Evolutionary conservation across 1,140 invertebrate genomes (phyloP).

Genomic region (Ceratoteleas bidentatus): DNA sequence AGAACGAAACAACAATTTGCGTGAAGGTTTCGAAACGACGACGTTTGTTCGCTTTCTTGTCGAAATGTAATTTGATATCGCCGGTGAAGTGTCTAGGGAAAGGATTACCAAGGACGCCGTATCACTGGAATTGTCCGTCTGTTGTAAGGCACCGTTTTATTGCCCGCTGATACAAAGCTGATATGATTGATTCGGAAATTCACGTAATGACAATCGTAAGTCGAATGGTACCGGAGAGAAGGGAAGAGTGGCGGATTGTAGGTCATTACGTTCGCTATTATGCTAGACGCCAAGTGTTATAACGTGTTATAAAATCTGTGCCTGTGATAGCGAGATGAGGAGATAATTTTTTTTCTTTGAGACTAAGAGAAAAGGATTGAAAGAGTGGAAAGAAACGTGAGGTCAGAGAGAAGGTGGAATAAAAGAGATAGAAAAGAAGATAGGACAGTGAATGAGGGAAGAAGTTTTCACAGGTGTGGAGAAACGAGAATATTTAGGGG

Average conservation of each 20-base stretch:
- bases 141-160: slow-evolving; percentile 41
- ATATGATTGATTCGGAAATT: slow-evolving; percentile 19
- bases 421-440: too few relatives aligned
- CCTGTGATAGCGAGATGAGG: slow-evolving; percentile 69
- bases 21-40: neutral
- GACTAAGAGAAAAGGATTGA: neutral
- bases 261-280: slow-evolving; percentile 45
- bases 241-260: slow-evolving; percentile 24
- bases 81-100: slow-evolving; percentile 1
- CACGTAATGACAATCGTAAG: slow-evolving; percentile 32
- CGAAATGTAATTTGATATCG: neutral
- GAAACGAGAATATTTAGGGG: too few relatives aligned
- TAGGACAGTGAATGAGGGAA: too few relatives aligned
- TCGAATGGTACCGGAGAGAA: slow-evolving; percentile 14
- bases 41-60: neutral
- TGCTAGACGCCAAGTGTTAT: slow-evolving; percentile 9
- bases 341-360: slow-evolving; percentile 1
- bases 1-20: too few relatives aligned
- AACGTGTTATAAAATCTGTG: slow-evolving; percentile 30
- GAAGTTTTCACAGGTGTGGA: too few relatives aligned
- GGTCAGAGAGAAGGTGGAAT: too few relatives aligned
- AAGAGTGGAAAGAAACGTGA: neutral
- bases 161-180: slow-evolving; percentile 24
- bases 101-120: neutral
- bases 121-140: slow-evolving; percentile 12